These are phyloP conservation scores for Dryas iulia DNA, from an alignment of 1,140 invertebrate genomes.

Conservation along the genomic window DNA sequence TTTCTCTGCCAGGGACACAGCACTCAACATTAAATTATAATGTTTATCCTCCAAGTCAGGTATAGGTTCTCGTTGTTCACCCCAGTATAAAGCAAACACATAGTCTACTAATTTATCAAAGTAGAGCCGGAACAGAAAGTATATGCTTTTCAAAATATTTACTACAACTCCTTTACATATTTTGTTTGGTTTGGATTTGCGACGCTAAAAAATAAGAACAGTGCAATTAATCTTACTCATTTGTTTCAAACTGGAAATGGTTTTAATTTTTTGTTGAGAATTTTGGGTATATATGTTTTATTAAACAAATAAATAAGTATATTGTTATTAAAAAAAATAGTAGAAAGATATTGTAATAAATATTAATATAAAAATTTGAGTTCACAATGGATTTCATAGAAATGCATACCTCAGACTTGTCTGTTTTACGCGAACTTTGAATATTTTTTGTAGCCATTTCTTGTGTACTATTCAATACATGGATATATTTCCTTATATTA, in stretches of 20 bases:
- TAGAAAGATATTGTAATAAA: not conserved
- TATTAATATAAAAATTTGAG: not conserved
- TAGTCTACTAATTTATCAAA: slow-evolving; percentile 61
- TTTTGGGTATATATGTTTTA: not conserved
- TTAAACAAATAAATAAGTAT: not conserved
- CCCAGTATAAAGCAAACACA: slow-evolving; percentile 78
- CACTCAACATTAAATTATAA: slow-evolving; percentile 84
- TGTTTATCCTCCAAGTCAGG: slow-evolving; percentile 81
- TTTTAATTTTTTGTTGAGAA: not conserved
- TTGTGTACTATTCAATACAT: not conserved
- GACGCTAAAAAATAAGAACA: slow-evolving; percentile 34
- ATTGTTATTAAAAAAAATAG: not conserved
- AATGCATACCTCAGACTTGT: slow-evolving; percentile 7
- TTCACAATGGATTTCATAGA: not conserved
- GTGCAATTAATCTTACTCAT: not conserved
- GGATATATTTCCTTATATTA: not conserved
- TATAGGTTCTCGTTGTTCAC: slow-evolving; percentile 76
- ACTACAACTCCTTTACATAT: slow-evolving; percentile 56
- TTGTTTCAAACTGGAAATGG: not conserved
- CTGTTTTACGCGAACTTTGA: slow-evolving; percentile 7
- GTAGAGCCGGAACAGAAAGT: slow-evolving; percentile 48
- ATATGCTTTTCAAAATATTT: slow-evolving; percentile 52
- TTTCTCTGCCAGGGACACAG: slow-evolving; percentile 82
- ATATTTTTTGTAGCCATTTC: slow-evolving; percentile 10
- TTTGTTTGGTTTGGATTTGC: slow-evolving; percentile 52